Conservation (phyloP, 2,113 vertebrate genomes). For the Diadophis punctatus region DNA sequence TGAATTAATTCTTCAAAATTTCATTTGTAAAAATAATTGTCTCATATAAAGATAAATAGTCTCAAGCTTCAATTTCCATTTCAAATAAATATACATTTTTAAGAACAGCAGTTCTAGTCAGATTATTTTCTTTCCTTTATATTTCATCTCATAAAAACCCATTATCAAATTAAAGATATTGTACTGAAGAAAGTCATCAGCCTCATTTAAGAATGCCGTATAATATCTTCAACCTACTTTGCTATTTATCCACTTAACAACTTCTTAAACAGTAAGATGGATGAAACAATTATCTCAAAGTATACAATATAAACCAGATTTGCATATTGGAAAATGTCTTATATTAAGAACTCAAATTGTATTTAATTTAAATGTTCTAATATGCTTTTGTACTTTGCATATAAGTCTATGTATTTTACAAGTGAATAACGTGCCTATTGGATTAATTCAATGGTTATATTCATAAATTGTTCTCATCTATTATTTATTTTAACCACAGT, state of each 20-base stretch:
- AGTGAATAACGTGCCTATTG: background rate
- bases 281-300: constrained; percentile 39
- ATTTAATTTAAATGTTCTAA: constrained; percentile 16
- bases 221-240: constrained; percentile 34
- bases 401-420: background rate
- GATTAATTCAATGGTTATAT: background rate
- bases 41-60: constrained; percentile 47
- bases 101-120: constrained; percentile 31
- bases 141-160: constrained; percentile 25
- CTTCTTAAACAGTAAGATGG: constrained; percentile 26
- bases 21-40: constrained; percentile 34
- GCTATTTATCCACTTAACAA: constrained; percentile 37
- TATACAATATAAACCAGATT: background rate
- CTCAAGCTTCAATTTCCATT: constrained; percentile 47
- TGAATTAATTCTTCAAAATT: constrained; percentile 48
- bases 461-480: background rate
- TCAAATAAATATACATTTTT: constrained; percentile 48
- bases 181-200: constrained; percentile 27
- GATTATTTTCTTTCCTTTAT: constrained; percentile 44
- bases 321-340: constrained; percentile 5
- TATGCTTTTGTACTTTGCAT: background rate
- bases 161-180: constrained; percentile 18
- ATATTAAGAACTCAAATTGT: background rate
- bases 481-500: background rate
- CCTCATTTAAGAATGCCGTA: constrained; percentile 32